Evolutionary conservation across 2,888 invertebrate species (phyloP).

Genomic region (Timema cristinae): DNA sequence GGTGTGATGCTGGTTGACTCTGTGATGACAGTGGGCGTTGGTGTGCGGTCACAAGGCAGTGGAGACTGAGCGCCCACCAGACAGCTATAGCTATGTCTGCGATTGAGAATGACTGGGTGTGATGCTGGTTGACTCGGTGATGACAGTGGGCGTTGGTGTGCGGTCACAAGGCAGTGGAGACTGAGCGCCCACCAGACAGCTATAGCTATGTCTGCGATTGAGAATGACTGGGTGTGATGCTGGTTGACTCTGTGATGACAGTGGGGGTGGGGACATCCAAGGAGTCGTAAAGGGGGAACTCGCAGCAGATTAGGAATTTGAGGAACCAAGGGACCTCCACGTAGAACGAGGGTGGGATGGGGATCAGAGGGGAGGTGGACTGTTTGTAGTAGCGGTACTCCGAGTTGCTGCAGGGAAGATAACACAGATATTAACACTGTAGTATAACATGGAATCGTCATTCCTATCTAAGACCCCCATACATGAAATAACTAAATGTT

Average conservation of each 20-base stretch:
- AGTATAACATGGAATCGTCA: background rate
- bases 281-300: conserved; percentile 82
- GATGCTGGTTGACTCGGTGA: too few species aligned
- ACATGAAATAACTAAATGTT: background rate
- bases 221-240: conserved; percentile 64
- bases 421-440: too few species aligned
- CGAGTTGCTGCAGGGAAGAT: conserved; percentile 59
- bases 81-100: too few species aligned
- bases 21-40: too few species aligned
- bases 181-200: conserved; percentile 31
- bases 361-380: conserved; percentile 84
- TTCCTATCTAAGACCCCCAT: background rate
- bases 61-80: too few species aligned
- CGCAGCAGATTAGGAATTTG: conserved; percentile 81
- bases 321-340: conserved; percentile 79
- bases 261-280: conserved; percentile 57
- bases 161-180: too few species aligned
- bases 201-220: conserved; percentile 64
- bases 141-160: too few species aligned
- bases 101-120: too few species aligned
- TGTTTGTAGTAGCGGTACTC: conserved; percentile 85
- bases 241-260: conserved; percentile 65
- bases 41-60: too few species aligned
- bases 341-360: conserved; percentile 81
- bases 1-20: too few species aligned